These are phyloP conservation scores for Corvus cornix DNA, from an alignment of 2,113 vertebrate species.

Conservation along the genomic window DNA sequence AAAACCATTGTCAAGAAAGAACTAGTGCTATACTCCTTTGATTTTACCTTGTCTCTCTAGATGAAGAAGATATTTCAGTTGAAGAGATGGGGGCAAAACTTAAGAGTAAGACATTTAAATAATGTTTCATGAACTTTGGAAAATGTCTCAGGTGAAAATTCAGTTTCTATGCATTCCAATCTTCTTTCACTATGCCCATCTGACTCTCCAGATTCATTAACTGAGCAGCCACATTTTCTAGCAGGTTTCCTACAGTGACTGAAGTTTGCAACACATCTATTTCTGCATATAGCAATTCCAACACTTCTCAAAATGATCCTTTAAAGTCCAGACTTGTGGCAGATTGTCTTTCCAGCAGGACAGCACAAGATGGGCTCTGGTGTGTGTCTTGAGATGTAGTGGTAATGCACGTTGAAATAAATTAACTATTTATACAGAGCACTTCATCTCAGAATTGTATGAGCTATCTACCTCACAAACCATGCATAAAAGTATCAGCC, in stretches of 20 bases:
- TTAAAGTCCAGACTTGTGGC: constrained; percentile 68
- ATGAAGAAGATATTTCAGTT: not conserved
- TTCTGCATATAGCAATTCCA: constrained; percentile 64
- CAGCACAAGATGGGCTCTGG: constrained; percentile 56
- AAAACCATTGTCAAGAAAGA: not conserved
- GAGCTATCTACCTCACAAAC: not conserved
- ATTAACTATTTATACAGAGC: constrained; percentile 40
- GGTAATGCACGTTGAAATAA: not conserved
- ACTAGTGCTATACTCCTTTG: not conserved
- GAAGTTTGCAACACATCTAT: constrained; percentile 68
- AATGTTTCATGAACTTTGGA: not conserved
- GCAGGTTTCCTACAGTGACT: constrained; percentile 62
- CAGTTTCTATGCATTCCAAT: not conserved
- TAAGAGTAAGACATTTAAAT: not conserved
- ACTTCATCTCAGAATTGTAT: not conserved
- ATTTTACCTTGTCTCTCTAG: not conserved
- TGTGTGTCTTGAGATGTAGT: constrained; percentile 10
- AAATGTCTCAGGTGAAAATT: constrained; percentile 36
- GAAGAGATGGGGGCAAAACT: not conserved
- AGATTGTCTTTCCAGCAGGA: constrained; percentile 69
- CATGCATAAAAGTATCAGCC: not conserved
- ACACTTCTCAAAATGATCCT: constrained; percentile 65
- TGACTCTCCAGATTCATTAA: constrained; percentile 67
- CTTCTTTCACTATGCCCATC: constrained; percentile 42
- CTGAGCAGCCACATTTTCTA: constrained; percentile 69